Conservation (phyloP, 35 echinoderm and acorn worm genomes). For the Heliocidaris erythrogramma region DNA sequence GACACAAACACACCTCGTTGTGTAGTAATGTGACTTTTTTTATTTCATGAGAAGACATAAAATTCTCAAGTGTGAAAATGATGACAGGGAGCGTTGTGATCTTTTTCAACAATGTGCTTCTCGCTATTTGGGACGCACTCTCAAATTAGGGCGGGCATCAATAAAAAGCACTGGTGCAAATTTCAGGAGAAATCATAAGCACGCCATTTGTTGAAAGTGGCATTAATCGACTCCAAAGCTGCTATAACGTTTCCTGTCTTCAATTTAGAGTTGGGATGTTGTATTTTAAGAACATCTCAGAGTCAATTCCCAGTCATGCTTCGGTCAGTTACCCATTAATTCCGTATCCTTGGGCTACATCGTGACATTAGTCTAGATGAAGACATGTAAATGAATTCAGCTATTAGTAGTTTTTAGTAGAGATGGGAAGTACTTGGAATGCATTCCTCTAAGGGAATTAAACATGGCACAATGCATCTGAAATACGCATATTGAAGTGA, state of each 20-base stretch:
- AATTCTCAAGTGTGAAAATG: no score
- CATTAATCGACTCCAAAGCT: no score
- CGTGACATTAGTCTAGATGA: background rate
- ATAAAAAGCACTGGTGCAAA: no score
- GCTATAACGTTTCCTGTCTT: no score
- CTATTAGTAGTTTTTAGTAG: background rate
- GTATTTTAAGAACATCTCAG: background rate
- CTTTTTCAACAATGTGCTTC: no score
- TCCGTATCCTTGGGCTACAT: background rate
- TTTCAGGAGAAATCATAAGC: no score
- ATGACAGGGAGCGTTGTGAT: no score
- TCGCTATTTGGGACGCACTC: no score
- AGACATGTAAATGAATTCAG: constrained; percentile 12
- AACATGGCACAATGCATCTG: background rate
- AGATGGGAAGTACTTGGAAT: background rate
- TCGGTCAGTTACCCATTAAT: background rate
- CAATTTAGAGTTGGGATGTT: background rate
- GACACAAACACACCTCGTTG: background rate
- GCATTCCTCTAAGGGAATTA: background rate
- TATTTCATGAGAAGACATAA: no score
- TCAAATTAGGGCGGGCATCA: no score
- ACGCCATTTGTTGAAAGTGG: no score
- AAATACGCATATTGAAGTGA: background rate
- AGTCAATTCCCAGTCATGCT: background rate
- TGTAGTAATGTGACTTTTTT: background rate